These are phyloP conservation scores for Tinea pellionella DNA, from an alignment of 2,888 invertebrate species.

Conservation along the genomic window DNA sequence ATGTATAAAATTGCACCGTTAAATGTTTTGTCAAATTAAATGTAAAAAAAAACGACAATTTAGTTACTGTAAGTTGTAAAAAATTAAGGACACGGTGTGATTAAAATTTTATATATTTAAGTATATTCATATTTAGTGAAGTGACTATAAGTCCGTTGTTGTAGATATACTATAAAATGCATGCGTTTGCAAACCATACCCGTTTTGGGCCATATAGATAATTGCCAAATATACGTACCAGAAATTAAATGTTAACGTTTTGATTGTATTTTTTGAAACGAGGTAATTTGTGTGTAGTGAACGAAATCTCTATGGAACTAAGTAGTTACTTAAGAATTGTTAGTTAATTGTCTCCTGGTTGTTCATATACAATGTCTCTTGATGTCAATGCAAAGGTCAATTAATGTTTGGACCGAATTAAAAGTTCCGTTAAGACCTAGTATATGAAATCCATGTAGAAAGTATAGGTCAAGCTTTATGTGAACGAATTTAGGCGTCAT, in stretches of 20 bases:
- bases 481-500: not conserved
- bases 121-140: slow-evolving; percentile 37
- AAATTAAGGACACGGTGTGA: slow-evolving; percentile 9
- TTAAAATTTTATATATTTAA: slow-evolving; percentile 3
- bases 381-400: slow-evolving; percentile 60
- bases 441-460: not conserved
- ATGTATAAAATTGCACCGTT: not conserved
- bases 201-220: slow-evolving; percentile 8
- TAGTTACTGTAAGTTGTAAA: slow-evolving; percentile 4
- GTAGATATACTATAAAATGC: slow-evolving; percentile 17
- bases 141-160: slow-evolving; percentile 51
- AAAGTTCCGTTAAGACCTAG: slow-evolving; percentile 7
- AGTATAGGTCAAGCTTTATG: not conserved
- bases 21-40: not conserved
- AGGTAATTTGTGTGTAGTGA: slow-evolving; percentile 8
- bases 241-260: slow-evolving; percentile 11
- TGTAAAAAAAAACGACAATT: not conserved
- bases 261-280: slow-evolving; percentile 9
- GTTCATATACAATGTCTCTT: slow-evolving; percentile 36
- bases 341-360: slow-evolving; percentile 59
- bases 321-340: slow-evolving; percentile 37
- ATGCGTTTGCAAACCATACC: not conserved
- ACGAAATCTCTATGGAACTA: slow-evolving; percentile 7
- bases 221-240: slow-evolving; percentile 60
- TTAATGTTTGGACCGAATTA: slow-evolving; percentile 47